Evolutionary conservation across 2,888 invertebrate genomes (phyloP).

Genomic region (Cremastinae sp.): DNA sequence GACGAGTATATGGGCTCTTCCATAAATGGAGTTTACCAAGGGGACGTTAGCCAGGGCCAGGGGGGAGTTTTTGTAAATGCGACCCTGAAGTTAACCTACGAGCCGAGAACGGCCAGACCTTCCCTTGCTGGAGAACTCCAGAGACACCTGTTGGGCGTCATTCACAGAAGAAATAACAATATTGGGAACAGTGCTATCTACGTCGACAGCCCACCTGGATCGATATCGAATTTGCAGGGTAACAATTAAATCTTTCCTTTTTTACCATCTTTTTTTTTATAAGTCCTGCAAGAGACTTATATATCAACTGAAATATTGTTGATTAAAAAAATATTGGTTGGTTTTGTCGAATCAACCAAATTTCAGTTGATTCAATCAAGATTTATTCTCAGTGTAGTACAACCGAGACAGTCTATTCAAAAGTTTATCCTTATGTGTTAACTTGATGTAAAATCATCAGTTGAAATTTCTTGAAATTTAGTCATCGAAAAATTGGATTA

Average conservation of each 20-base stretch:
- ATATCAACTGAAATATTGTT: not conserved
- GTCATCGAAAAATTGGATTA: too few species aligned
- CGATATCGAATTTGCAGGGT: constrained; percentile 89
- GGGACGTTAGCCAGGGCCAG: constrained; percentile 85
- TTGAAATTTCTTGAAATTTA: too few species aligned
- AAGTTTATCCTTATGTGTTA: too few species aligned
- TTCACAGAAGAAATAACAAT: constrained; percentile 91
- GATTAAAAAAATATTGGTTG: too few species aligned
- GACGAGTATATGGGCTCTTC: constrained; percentile 91
- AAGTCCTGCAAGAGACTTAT: too few species aligned
- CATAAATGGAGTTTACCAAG: constrained; percentile 90
- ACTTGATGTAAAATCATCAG: too few species aligned
- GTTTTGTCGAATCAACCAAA: too few species aligned
- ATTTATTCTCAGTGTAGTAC: too few species aligned
- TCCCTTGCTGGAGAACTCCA: constrained; percentile 89
- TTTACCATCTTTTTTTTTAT: not conserved
- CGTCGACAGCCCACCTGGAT: constrained; percentile 91
- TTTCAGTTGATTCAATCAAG: too few species aligned
- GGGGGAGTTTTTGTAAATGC: constrained; percentile 92
- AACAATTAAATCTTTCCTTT: constrained; percentile 38
- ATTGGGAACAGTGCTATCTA: constrained; percentile 93
- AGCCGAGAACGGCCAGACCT: constrained; percentile 83
- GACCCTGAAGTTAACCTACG: constrained; percentile 86
- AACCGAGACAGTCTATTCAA: too few species aligned
- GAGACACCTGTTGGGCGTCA: constrained; percentile 91